Evolutionary conservation across 2,888 invertebrate species (phyloP), one percentile per base, ranked within the genome.

Genomic region (Serripes groenlandicus): DNA sequence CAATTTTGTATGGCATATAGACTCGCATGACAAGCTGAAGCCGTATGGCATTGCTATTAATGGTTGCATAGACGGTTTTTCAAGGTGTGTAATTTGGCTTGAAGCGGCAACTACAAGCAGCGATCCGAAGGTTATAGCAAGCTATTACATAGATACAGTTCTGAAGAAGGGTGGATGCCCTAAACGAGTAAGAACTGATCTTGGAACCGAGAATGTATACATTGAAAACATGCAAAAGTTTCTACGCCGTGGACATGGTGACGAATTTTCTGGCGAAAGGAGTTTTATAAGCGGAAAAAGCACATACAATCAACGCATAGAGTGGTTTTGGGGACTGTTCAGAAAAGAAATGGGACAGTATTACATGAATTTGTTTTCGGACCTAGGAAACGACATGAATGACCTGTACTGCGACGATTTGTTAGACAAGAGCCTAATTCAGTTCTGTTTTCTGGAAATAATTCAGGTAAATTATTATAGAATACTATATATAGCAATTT

Each of bases 231-330:
- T 74, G 74, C 74, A 64, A 26, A 26, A n/a, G n/a, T 73, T 81
- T 62, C 58, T 83, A 26, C 52, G 81, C 15, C 23, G 26, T 9
- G 64, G 64, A 26, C 37, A 54, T 23, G 56, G 18, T 49, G 76
- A 74, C 37, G 30, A 28, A 23, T 66, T 75, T 77, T 11, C 15
- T 15, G 71, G 66, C 0, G 62, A 73, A 7, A 62, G 30, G 35
- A 69, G 71, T 68, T 83, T 77, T 74, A 21, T 83, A 5, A 75
- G 77, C 49, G 84, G 84, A 9, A 74, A 69, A 26, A 83, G 86
- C 52, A 78, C 54, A 2, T 26, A 37, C 7, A 86, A 88, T 37
- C 88, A 88, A 64, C 56, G 85, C 56, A 88, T 88, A n/a, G 88
- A 88, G 56, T 32, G 71, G 49, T 85, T 62, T 42, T 86, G 88